phyloP scores from a whole-genome alignment of 2,113 vertebrate genomes.

The Rafetus swinhoei region DNA sequence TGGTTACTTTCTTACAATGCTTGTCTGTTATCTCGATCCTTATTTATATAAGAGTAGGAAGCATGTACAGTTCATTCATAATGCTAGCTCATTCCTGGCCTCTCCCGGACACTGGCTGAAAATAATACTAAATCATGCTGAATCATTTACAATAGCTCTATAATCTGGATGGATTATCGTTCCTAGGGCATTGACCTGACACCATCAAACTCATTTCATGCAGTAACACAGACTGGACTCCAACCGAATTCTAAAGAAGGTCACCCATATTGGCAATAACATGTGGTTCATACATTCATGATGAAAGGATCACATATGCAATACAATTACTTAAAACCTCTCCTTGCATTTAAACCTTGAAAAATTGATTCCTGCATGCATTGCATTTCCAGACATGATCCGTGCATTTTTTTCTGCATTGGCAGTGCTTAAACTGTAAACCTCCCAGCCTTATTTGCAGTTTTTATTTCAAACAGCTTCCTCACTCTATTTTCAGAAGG shows the following conservation, averaged over 20 bases:
- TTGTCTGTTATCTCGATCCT: conserved; percentile 23
- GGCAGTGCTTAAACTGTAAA: conserved; percentile 6
- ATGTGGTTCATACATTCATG: conserved; percentile 16
- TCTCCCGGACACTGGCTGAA: conserved; percentile 73
- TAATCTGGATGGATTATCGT: conserved; percentile 61
- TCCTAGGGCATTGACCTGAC: conserved; percentile 48
- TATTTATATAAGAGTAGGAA: conserved; percentile 40
- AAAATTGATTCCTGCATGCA: neutral
- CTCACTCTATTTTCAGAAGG: conserved; percentile 29
- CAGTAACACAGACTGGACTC: conserved; percentile 25
- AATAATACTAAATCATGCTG: conserved; percentile 65
- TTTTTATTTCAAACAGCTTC: conserved; percentile 38
- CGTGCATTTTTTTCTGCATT: neutral
- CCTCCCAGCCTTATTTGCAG: neutral
- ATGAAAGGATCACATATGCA: neutral
- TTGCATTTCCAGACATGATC: neutral
- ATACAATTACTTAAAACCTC: conserved; percentile 39
- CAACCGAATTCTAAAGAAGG: neutral
- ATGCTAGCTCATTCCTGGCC: conserved; percentile 70
- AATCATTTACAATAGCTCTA: conserved; percentile 63
- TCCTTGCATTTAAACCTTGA: conserved; percentile 6
- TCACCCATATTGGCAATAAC: conserved; percentile 28
- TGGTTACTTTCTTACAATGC: neutral
- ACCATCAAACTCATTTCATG: conserved; percentile 37
- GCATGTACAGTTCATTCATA: conserved; percentile 47